Base-by-base conservation (phyloP, 2,113 vertebrate genomes). In the Empidonax traillii region DNA sequence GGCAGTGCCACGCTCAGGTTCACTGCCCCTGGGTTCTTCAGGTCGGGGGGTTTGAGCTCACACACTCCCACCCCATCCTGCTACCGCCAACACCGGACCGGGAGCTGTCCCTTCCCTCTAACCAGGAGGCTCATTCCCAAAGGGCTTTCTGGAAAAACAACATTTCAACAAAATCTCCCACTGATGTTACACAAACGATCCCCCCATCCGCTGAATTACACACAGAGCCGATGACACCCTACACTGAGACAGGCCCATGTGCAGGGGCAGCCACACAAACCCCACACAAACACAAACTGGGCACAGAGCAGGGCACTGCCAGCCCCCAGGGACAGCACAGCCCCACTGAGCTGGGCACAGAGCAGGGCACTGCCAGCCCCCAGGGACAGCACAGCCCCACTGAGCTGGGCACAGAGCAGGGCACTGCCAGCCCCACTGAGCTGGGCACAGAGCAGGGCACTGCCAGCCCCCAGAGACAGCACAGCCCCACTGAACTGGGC, bases 81-180 rank as follows among this genome's bases (percentile, higher is more conserved):
- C 74, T 56, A 44, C 5, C 3, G 5, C 24, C 65, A 30, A 0
- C 28, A 6, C 12, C 0, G 0, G 12, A 27, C 0, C 9, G 0
- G 59, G 37, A 74, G 30, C 11, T 1, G 28, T 0, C 66, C 59
- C 65, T 35, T 51, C 39, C 49, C 0, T 2, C 10, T 6, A 3
- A 8, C 33, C n/a, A 25, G 20, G 51, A 30, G 51, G 30, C 27
- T 63, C 23, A 0, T 24, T 25, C 59, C 67, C 31, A 51, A 51
- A 46, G n/a, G 59, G 35, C 7, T 2, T 39, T 77, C 73, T 68
- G 44, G 69, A 52, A 67, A 93, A 78, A 43, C 37, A 77, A 12
- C n/a, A 66, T 13, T 55, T 67, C 79, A 43, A 18, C 11, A 27
- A 9, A 6, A 49, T 10, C 90, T n/a, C 72, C 30, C 79, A 6